Conservation (phyloP, 2,888 invertebrate species). For the Oxyscelio sp. region DNA sequence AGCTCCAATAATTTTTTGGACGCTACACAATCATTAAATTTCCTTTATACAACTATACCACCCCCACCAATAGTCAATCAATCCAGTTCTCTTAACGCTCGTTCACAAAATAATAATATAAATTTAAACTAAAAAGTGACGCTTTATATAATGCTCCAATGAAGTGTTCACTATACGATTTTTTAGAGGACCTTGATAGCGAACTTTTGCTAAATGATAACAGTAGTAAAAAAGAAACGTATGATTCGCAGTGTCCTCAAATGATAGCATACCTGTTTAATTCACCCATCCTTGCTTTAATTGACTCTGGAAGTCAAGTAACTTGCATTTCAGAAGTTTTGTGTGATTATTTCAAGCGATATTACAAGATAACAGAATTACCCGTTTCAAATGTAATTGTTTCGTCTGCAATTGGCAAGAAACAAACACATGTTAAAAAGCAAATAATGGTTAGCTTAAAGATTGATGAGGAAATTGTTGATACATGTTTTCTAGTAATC, state of each 20-base stretch:
- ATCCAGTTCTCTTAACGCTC: neutral
- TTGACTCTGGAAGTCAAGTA: constrained; percentile 18
- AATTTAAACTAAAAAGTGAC: no score
- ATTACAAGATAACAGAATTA: neutral
- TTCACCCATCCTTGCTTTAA: neutral
- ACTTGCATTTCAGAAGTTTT: constrained; percentile 1
- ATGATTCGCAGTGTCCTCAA: neutral
- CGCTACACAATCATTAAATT: neutral
- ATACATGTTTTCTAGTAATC: no score
- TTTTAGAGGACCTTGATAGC: no score
- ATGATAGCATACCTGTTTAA: neutral
- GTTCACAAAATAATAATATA: neutral
- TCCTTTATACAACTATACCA: neutral
- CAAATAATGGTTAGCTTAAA: no score
- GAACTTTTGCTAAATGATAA: neutral
- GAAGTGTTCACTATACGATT: neutral
- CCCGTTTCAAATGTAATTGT: neutral
- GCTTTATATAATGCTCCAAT: no score
- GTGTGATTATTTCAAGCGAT: neutral
- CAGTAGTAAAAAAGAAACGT: neutral
- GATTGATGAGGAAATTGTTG: no score
- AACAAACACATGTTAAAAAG: no score
- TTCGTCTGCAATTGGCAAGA: no score
- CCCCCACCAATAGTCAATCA: neutral
- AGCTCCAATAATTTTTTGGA: no score